Evolutionary conservation across 2,888 invertebrate species (phyloP).

Genomic region (Drosophila heteroneura): DNA sequence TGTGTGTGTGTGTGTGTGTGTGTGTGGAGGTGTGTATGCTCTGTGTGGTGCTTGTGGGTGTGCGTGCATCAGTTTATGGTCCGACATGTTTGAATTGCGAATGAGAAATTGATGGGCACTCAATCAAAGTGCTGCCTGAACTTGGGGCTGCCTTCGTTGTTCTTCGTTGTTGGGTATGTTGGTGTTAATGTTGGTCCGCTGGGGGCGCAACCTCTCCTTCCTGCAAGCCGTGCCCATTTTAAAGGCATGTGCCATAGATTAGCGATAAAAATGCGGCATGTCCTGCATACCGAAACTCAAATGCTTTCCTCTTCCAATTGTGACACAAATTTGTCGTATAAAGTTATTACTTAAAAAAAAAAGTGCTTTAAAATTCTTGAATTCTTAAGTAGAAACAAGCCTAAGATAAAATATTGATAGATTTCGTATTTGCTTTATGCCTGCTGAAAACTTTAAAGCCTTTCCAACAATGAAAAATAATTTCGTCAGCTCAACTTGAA

Average conservation of each 20-base stretch:
- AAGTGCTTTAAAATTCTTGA: not conserved
- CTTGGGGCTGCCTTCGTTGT: constrained; percentile 13
- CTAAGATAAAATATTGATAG: not conserved
- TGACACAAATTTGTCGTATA: not conserved
- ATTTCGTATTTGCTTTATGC: not conserved
- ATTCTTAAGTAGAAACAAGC: not conserved
- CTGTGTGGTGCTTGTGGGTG: constrained; percentile 11
- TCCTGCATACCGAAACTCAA: constrained; percentile 6
- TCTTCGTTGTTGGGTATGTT: constrained; percentile 40
- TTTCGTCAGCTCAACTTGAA: not conserved
- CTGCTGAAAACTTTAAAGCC: not conserved
- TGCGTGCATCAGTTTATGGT: constrained; percentile 62
- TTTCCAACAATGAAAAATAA: not conserved
- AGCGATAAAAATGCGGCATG: constrained; percentile 35
- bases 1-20: constrained; percentile 1
- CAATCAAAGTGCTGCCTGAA: constrained; percentile 72
- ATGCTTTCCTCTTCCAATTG: not conserved
- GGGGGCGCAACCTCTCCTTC: constrained; percentile 8
- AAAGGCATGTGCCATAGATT: constrained; percentile 52
- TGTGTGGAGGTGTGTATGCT: constrained; percentile 10
- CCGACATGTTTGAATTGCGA: constrained; percentile 79
- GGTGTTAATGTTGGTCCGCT: constrained; percentile 67
- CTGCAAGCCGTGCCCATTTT: constrained; percentile 23
- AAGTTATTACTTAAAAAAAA: not conserved
- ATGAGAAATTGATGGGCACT: constrained; percentile 80